These are phyloP conservation scores for Desmodus rotundus DNA, from an alignment of 2,113 vertebrate genomes.

Conservation along the genomic window DNA sequence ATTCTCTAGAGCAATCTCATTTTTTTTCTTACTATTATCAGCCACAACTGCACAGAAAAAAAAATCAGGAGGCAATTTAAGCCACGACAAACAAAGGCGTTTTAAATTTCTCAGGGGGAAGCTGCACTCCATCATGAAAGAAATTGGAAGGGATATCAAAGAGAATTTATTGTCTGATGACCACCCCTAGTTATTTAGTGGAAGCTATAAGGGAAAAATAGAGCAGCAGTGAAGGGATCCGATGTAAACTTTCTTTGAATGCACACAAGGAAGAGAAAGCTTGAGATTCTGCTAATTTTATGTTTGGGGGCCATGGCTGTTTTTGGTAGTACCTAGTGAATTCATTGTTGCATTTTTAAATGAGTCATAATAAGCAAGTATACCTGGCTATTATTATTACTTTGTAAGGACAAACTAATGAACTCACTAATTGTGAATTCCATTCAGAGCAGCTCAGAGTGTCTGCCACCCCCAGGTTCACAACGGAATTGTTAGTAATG, in stretches of 20 bases:
- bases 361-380: background rate
- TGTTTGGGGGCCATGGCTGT: background rate
- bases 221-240: background rate
- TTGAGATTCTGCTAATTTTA: background rate
- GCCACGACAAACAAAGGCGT: slow-evolving; percentile 36
- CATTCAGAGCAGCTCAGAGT: background rate
- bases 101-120: slow-evolving; percentile 63
- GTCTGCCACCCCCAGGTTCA: background rate
- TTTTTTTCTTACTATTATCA: slow-evolving; percentile 51
- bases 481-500: background rate
- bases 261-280: background rate
- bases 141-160: slow-evolving; percentile 52
- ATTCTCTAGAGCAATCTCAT: slow-evolving; percentile 31
- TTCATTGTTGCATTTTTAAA: background rate
- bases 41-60: background rate
- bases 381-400: background rate
- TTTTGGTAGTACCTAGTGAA: background rate
- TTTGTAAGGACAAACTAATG: background rate
- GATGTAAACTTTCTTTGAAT: background rate
- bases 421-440: background rate
- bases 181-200: slow-evolving; percentile 41
- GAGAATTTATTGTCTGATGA: slow-evolving; percentile 59
- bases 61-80: slow-evolving; percentile 29
- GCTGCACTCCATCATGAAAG: slow-evolving; percentile 38
- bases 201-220: slow-evolving; percentile 28